Base-by-base conservation (phyloP, 2,888 invertebrate genomes). In the Dolichomitus sp. region DNA sequence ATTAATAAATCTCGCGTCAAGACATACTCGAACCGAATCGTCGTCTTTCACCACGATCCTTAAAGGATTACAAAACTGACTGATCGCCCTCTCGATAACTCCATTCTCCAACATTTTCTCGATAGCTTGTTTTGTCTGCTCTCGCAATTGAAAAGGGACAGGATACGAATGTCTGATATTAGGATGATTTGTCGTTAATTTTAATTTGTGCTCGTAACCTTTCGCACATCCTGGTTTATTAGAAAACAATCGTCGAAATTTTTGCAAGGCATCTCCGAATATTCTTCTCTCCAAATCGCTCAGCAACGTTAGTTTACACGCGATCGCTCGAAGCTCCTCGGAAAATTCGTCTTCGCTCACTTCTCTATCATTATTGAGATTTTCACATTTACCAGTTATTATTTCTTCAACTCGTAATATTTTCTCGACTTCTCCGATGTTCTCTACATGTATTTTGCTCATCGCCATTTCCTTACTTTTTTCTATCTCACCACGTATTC, bases 1-100 rank as follows among this genome's bases (percentile, higher is more conserved):
- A 78, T 91, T 91, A 7, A 90, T 37, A 42, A 77, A 80, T 5
- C 91, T 63, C 6, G 90, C 91, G 75, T 91, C 90, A 40, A 91
- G 72, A 80, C 90, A 89, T 11, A 91, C 68, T 14, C 90, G 59
- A 0, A 90, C 82, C 5, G 84, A 65, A 0, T 89, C 89, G 61
- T 91, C 88, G 27, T 89, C 89, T 54, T 91, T 91, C 45, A 81
- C 37, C 0, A 87, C 88, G 7, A 88, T 86, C 0, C 89, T 87
- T 30, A 90, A 61, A 3, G 91, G 90, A 61, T 88, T 90, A 12
- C 87, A 82, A 79, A 85, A 91, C 2, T 84, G 79, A 9, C 89
- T 88, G 6, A 86, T 83, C 14, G 87, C 86, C 42, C 86, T 54
- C 14, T 86, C 83, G 19, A 90, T 89, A 4, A 91, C 86, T 0